Evolutionary conservation across 2,113 vertebrate genomes (phyloP), one percentile per base, ranked within the genome.

Genomic region (Odocoileus virginianus): DNA sequence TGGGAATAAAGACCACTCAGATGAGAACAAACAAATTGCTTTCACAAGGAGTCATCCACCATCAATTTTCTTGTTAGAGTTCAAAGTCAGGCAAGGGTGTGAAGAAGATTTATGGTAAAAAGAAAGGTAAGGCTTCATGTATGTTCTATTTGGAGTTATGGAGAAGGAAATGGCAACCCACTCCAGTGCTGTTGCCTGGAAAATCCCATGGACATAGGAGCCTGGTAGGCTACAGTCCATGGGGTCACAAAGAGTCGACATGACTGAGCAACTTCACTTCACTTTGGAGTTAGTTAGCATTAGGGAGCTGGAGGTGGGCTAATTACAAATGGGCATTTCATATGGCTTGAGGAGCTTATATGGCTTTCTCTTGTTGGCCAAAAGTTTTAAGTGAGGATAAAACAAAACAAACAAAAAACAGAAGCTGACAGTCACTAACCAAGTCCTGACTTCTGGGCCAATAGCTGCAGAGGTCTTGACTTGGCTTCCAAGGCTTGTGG

Each of bases 391-490:
- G 27, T 71, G 23, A 54, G 21, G 6, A 84, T 19, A 36, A 86
- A 43, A 27, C 40, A 43, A 40, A 40, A 43, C 12, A 43, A 43
- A 74, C 36, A 13, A 40, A 50, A 23, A 23, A 7, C 14, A 21
- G 5, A 81, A 87, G 10, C 5, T 8, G 6, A 17, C 21, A 76
- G 5, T 52, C 27, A 58, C 47, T 50, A 81, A 43, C 9, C 10
- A 83, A 64, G 33, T 25, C 3, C 8, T 78, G 3, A n/a, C 21
- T 50, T 52, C 19, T 1, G 5, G 25, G 7, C 4, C 28, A 52
- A 16, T 12, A 57, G 16, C 19, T 30, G 14, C 6, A 33, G 21
- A 64, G 1, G 28, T 13, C 21, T 2, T 67, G 3, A 0, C 4
- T 60, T 52, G 19, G 3, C 25, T 58, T 74, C 16, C 15, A 19